phyloP scores from a whole-genome alignment of 2,113 vertebrate species.

The Platysteira castanea region DNA sequence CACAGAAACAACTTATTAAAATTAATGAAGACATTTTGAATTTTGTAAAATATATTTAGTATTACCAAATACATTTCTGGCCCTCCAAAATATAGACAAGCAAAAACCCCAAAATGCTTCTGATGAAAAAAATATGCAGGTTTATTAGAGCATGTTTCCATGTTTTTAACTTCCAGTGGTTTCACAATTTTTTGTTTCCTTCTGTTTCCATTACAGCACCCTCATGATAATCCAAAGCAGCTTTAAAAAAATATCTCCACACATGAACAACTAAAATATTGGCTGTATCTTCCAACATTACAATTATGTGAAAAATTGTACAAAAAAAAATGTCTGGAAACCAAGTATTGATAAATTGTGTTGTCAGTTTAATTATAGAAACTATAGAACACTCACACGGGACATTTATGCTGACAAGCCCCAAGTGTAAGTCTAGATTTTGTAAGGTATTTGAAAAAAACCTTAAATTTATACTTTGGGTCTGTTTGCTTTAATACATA shows the following conservation, averaged over 20 bases:
- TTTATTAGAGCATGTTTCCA: neutral
- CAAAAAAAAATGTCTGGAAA: neutral
- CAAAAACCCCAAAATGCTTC: neutral
- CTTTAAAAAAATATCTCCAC: neutral
- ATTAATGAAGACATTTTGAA: neutral
- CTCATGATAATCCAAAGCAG: neutral
- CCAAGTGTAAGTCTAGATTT: neutral
- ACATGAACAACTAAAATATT: neutral
- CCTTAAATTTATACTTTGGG: neutral
- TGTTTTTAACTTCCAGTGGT: neutral
- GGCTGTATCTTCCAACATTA: neutral
- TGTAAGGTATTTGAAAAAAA: neutral
- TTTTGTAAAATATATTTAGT: neutral
- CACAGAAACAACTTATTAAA: neutral
- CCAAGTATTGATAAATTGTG: neutral
- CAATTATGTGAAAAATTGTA: neutral
- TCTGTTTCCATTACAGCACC: neutral
- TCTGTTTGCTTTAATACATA: neutral
- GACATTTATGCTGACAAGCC: neutral
- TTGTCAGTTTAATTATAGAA: neutral
- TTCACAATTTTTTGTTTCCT: neutral
- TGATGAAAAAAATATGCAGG: neutral
- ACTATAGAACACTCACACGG: neutral
- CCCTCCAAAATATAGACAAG: neutral
- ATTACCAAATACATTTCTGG: neutral